Base-by-base conservation (phyloP, 2,797 vertebrate species). In the Crenuchus spilurus region DNA sequence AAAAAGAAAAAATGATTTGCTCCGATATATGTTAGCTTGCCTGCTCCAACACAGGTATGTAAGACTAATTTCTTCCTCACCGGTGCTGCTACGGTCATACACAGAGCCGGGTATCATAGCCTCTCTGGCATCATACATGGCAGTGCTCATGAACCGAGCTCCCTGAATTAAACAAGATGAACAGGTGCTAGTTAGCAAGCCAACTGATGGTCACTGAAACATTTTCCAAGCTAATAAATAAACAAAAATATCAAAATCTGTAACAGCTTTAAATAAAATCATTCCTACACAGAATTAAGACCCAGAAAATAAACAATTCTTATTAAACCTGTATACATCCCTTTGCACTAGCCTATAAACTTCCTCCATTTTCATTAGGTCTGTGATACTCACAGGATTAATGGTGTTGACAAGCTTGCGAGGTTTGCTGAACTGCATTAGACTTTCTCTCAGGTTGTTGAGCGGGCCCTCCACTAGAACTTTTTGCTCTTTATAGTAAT, bases 401-500 rank as follows among this genome's bases (percentile, higher is more conserved):
- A 99, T 96, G 78, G 98, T 97, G 82, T 99, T 99, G 85, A 99
- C 97, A 0, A 99, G 94, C 76, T 99, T 99, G 67, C 97, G 94
- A 0, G 98, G 98, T 84, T 99, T 99, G 93, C 98, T 99, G 92
- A 99, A 99, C 87, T 99, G 98, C 98, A 99, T 99, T 0, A 99
- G 95, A 86, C 98, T 99, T 89, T 99, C 98, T 0, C 98, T 90
- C 67, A 99, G 94, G 89, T 99, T 99, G 86, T 99, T 99, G 30
- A 99, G 93, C 0, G 97, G 98, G 0, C 97, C 98, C 75, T 99
- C 98, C 80, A 99, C 98, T 28, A 99, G 94, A 5, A 99, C 98
- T 82, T 98, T 99, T 91, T 99, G 98, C 85, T 99, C 98, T 87
- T 99, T 99, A 90, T 99, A 99, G 87, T 99, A 98, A 87, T 98